Conservation (phyloP, 2,113 vertebrate genomes). For the Eurystomus gularis region DNA sequence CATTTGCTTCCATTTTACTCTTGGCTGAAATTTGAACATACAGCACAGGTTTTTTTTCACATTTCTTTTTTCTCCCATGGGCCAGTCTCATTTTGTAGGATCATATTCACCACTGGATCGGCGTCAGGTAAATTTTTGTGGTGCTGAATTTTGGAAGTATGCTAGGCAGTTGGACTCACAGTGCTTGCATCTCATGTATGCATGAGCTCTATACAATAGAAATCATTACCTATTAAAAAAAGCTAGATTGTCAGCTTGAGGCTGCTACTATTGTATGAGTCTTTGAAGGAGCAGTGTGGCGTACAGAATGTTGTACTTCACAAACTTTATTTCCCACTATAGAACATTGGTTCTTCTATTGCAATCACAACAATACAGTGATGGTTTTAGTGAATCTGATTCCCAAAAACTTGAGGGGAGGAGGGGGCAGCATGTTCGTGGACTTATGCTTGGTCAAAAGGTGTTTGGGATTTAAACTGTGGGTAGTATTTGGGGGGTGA, state of each 20-base stretch:
- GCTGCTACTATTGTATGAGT: background rate
- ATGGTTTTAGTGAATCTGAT: background rate
- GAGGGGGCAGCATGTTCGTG: background rate
- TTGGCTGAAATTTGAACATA: background rate
- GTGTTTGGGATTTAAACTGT: background rate
- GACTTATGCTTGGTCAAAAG: background rate
- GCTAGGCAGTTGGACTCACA: background rate
- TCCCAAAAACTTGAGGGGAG: background rate
- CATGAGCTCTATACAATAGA: background rate
- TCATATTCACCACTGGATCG: background rate
- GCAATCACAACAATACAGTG: background rate
- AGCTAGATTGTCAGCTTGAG: background rate
- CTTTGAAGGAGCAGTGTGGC: background rate
- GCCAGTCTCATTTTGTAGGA: background rate
- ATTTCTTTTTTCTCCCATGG: background rate
- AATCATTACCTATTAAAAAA: background rate
- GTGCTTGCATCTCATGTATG: background rate
- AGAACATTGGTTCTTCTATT: background rate
- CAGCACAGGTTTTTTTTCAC: background rate
- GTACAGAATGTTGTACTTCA: background rate
- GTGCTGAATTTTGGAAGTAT: background rate
- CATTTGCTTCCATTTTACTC: slow-evolving; percentile 29
- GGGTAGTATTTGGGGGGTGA: background rate
- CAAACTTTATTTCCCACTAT: background rate
- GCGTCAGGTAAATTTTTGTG: background rate